phyloP scores from a whole-genome alignment of 2,797 vertebrate genomes.

The Lemur catta region DNA sequence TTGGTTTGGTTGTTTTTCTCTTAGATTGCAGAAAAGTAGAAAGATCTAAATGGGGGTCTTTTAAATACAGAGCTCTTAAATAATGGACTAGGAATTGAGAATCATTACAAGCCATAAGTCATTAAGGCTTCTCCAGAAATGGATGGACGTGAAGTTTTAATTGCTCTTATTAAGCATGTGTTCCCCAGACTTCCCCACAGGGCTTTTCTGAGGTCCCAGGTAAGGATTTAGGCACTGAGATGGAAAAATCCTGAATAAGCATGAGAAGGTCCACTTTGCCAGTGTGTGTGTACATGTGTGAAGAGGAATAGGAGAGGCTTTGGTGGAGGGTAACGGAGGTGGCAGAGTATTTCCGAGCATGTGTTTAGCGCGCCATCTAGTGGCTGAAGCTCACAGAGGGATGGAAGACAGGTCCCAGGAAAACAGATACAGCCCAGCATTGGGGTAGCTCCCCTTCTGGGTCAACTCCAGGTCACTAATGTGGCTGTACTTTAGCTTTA shows the following conservation, averaged over 20 bases:
- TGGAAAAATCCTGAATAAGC: background rate
- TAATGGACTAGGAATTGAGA: conserved; percentile 12
- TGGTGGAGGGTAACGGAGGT: fast-evolving
- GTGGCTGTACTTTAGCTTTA: background rate
- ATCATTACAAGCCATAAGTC: background rate
- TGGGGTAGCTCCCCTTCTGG: background rate
- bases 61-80: background rate
- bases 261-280: background rate
- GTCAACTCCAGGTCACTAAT: background rate
- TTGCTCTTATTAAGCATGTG: background rate
- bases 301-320: fast-evolving
- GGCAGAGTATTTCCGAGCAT: fast-evolving
- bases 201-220: background rate
- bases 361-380: conserved; percentile 71
- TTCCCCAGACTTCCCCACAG: background rate
- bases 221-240: background rate
- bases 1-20: conserved; percentile 7
- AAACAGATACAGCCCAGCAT: background rate
- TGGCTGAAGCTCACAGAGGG: background rate
- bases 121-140: background rate
- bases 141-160: background rate
- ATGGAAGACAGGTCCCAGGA: background rate
- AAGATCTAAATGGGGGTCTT: background rate
- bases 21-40: background rate
- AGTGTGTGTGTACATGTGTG: fast-evolving